These are phyloP conservation scores for Drosophila diplacantha DNA, from an alignment of 2,888 invertebrate genomes.

Conservation along the genomic window DNA sequence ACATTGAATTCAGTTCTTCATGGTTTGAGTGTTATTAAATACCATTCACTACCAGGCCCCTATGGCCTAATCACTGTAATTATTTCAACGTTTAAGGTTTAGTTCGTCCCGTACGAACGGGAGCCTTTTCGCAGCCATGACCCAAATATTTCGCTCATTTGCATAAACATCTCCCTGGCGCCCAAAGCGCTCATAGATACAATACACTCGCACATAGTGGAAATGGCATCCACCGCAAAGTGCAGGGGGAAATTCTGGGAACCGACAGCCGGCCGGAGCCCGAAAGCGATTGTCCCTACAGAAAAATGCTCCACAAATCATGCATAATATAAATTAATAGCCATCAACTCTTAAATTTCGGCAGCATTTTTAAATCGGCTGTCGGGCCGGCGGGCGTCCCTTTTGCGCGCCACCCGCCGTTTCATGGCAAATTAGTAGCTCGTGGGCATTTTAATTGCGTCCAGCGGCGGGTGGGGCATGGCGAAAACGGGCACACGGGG, in stretches of 20 bases:
- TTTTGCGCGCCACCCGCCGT: constrained; percentile 29
- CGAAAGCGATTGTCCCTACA: constrained; percentile 32
- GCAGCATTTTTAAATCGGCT: constrained; percentile 46
- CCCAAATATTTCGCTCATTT: constrained; percentile 30
- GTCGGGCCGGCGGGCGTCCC: constrained; percentile 4
- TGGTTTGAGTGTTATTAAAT: neutral
- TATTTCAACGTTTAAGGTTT: constrained; percentile 25
- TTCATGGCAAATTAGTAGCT: constrained; percentile 69
- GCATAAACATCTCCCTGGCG: constrained; percentile 23
- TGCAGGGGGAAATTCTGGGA: constrained; percentile 22
- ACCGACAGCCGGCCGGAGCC: constrained; percentile 5
- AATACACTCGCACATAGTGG: neutral
- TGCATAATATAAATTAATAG: constrained; percentile 67
- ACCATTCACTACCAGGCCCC: neutral
- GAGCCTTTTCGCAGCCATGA: constrained; percentile 4
- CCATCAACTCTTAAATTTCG: constrained; percentile 58
- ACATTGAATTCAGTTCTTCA: neutral
- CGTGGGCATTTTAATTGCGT: constrained; percentile 72
- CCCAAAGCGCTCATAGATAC: neutral
- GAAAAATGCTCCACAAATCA: constrained; percentile 47
- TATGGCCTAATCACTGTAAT: constrained; percentile 11
- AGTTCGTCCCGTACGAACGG: neutral
- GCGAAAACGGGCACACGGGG: neutral
- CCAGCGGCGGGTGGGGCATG: constrained; percentile 14
- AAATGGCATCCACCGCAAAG: constrained; percentile 21